Conservation (phyloP, 2,888 invertebrate genomes). For the Cancer borealis region DNA sequence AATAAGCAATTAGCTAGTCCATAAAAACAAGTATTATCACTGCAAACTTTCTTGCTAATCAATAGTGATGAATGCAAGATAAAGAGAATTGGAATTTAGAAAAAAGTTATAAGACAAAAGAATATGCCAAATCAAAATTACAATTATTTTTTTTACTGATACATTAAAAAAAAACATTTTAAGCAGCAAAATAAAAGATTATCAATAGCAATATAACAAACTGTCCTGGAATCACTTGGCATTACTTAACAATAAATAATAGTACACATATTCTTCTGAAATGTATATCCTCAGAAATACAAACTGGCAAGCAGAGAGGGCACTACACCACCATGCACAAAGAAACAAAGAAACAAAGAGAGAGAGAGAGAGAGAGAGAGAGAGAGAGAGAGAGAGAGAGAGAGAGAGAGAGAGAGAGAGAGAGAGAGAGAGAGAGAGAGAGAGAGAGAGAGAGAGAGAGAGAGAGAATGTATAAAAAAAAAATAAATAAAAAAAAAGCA, state of each 20-base stretch:
- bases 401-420: slow-evolving; percentile 25
- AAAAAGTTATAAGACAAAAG: slow-evolving; percentile 18
- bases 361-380: neutral
- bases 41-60: neutral
- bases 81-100: slow-evolving; percentile 26
- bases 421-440: slow-evolving; percentile 32
- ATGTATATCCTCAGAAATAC: neutral
- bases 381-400: neutral
- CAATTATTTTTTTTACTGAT: neutral
- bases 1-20: slow-evolving; percentile 45
- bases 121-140: slow-evolving; percentile 31
- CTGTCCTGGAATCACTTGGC: slow-evolving; percentile 7
- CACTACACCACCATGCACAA: neutral
- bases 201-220: slow-evolving; percentile 13
- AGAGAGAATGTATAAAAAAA: neutral
- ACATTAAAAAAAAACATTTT: neutral
- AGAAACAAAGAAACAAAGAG: slow-evolving; percentile 24
- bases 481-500: neutral
- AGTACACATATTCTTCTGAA: slow-evolving; percentile 35
- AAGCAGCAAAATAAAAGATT: neutral
- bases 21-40: slow-evolving; percentile 30
- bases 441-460: slow-evolving; percentile 6
- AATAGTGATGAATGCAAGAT: slow-evolving; percentile 5
- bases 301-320: neutral
- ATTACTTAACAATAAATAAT: slow-evolving; percentile 27